phyloP scores from a whole-genome alignment of 2,113 vertebrate genomes.

The Scomber scombrus region DNA sequence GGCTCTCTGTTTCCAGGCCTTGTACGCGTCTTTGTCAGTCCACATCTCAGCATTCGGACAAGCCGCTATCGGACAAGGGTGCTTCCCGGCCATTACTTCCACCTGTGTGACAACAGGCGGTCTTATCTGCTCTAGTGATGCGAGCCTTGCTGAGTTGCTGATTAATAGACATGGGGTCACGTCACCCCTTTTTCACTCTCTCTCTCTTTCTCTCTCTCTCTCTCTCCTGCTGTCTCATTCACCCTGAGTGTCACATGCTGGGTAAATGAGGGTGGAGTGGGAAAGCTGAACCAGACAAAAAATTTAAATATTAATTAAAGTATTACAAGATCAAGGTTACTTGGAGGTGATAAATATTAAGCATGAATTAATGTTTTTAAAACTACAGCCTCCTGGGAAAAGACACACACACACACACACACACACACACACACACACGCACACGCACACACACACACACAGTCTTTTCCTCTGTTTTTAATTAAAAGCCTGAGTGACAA shows the following conservation, averaged over 20 bases:
- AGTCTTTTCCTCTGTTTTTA: conserved; percentile 68
- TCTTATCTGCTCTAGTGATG: conserved; percentile 80
- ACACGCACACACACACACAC: conserved; percentile 21
- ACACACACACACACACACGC: conserved; percentile 22
- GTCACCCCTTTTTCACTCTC: conserved; percentile 37
- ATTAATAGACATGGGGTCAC: conserved; percentile 81
- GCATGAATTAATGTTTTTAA: conserved; percentile 66
- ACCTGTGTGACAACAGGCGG: conserved; percentile 75
- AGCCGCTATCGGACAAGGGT: conserved; percentile 67
- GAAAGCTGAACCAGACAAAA: conserved; percentile 15
- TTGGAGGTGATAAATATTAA: conserved; percentile 63
- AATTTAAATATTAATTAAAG: neutral
- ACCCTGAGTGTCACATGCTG: conserved; percentile 20
- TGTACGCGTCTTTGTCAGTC: conserved; percentile 73
- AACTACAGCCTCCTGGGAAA: conserved; percentile 53
- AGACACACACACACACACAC: conserved; percentile 4
- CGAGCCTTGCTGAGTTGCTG: conserved; percentile 71
- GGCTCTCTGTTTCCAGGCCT: conserved; percentile 73
- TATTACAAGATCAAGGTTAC: conserved; percentile 52
- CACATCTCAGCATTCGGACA: conserved; percentile 71
- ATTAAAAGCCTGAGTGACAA: conserved; percentile 83
- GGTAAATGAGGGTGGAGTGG: conserved; percentile 32
- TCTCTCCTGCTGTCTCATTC: conserved; percentile 11
- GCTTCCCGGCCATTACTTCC: conserved; percentile 74
- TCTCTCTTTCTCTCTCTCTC: neutral